Evolutionary conservation across 2,888 invertebrate genomes (phyloP), one percentile per base, ranked within the genome.

Genomic region (Eustalomyia histrio): DNA sequence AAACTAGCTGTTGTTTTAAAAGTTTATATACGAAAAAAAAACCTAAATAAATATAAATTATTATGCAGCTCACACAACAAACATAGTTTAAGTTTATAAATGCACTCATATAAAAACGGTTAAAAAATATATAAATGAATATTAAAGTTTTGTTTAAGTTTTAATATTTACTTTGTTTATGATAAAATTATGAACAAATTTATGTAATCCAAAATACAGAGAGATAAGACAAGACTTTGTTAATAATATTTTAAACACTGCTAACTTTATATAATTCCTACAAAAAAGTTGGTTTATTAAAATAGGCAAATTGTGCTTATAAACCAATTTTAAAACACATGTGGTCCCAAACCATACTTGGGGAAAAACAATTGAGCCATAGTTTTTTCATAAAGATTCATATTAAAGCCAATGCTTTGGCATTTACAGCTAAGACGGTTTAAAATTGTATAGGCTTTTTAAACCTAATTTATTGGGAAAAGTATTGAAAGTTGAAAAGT

Each of bases 31-130:
- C 14, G 29, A 64, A 29, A 18, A 50, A n/a, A n/a, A 71, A 69
- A 43, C 50, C 63, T 35, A 61, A 67, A 67, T 50, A 61, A 60
- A 53, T 67, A 53, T 7, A 21, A 58, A 64, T 71, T 69, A 47
- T 52, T 58, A 71, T 52, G 71, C 71, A 71, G 39, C 52, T 16
- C 63, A 52, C 65, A 52, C 8, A 14, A 8, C n/a, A 17, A 8
- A 17, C 35, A 18, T 18, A 53, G 29, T 29, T 29, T 29, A 6
- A 29, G 29, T 29, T 29, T 29, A 6, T 39, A 39, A 39, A 39
- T 39, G 39, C 39, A 39, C 14, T 39, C 39, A 39, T 39, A 14
- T 12, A 39, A 14, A 39, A 39, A 39, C 12, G 39, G 12, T 39
- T 12, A 39, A 39, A 14, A 39, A 5, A 35, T 8, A 35, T 10